Conservation (phyloP, 1,140 invertebrate species). For the Lordiphosa mommai region DNA sequence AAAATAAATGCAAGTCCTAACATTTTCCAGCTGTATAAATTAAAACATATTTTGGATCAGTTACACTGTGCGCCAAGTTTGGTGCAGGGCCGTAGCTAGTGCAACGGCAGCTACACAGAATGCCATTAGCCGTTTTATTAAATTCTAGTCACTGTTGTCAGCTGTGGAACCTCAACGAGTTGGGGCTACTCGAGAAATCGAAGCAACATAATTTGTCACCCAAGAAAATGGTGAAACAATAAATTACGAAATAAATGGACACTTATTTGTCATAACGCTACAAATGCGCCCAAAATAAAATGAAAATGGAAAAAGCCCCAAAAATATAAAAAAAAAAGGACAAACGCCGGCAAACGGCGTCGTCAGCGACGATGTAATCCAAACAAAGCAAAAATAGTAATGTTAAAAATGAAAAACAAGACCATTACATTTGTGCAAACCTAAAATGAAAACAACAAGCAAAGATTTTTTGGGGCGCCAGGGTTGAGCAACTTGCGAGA, state of each 20-base stretch:
- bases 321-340: slow-evolving; percentile 17
- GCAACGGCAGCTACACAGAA: too few relatives aligned
- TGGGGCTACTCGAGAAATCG: slow-evolving; percentile 50
- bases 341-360: slow-evolving; percentile 2
- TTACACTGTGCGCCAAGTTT: too few relatives aligned
- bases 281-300: slow-evolving; percentile 72
- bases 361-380: slow-evolving; percentile 57
- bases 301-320: slow-evolving; percentile 12
- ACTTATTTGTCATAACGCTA: slow-evolving; percentile 77
- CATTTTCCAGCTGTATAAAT: too few relatives aligned
- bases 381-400: slow-evolving; percentile 38
- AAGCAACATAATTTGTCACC: slow-evolving; percentile 74
- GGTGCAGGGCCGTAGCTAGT: slow-evolving; percentile 26
- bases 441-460: slow-evolving; percentile 71
- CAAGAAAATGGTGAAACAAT: slow-evolving; percentile 72
- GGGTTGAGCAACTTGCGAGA: slow-evolving; percentile 16
- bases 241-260: slow-evolving; percentile 78
- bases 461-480: slow-evolving; percentile 21
- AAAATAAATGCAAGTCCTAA: too few relatives aligned
- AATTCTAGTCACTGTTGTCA: slow-evolving; percentile 69
- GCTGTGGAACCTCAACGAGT: slow-evolving; percentile 31
- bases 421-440: slow-evolving; percentile 75
- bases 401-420: slow-evolving; percentile 71
- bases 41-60: too few relatives aligned
- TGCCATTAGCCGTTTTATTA: slow-evolving; percentile 70